Evolutionary conservation across 2,797 vertebrate genomes (phyloP).

Genomic region (Lagocephalus sceleratus): DNA sequence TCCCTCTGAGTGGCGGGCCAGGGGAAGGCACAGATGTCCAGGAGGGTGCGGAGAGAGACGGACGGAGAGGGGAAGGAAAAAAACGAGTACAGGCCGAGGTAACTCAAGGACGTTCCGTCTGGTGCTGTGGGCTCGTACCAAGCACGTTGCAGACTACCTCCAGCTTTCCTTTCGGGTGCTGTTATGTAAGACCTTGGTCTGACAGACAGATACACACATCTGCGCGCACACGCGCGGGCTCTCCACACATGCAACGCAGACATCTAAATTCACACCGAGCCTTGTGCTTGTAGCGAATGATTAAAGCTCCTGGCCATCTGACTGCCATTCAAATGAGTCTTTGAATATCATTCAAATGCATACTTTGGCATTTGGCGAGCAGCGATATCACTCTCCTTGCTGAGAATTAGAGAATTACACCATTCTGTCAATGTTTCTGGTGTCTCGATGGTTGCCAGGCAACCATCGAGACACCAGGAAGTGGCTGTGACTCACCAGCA

Average conservation of each 20-base stretch:
- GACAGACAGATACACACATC: conserved; percentile 58
- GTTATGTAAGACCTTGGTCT: conserved; percentile 71
- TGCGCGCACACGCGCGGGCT: conserved; percentile 28
- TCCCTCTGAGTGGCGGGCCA: conserved; percentile 44
- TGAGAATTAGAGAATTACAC: conserved; percentile 13
- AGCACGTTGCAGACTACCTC: conserved; percentile 72
- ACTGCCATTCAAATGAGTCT: conserved; percentile 31
- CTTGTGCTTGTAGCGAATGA: conserved; percentile 40
- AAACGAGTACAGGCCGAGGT: conserved; percentile 58
- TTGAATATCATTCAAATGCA: conserved; percentile 10
- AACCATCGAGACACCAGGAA: conserved; percentile 29
- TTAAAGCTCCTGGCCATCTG: conserved; percentile 40
- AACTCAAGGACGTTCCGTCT: conserved; percentile 74
- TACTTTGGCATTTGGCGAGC: conserved; percentile 9
- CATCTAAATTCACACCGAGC: conserved; percentile 54
- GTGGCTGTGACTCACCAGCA: not conserved
- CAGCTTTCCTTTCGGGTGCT: conserved; percentile 67
- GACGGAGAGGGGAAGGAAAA: conserved; percentile 17
- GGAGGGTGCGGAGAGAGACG: conserved; percentile 11
- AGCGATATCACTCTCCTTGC: conserved; percentile 7
- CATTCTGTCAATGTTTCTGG: conserved; percentile 11
- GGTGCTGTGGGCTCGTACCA: conserved; percentile 65
- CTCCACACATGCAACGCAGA: conserved; percentile 52
- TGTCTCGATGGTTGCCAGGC: conserved; percentile 32
- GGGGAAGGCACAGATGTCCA: conserved; percentile 48